Base-by-base conservation (phyloP, 2,888 invertebrate genomes). In the Allophyes oxyacanthae region DNA sequence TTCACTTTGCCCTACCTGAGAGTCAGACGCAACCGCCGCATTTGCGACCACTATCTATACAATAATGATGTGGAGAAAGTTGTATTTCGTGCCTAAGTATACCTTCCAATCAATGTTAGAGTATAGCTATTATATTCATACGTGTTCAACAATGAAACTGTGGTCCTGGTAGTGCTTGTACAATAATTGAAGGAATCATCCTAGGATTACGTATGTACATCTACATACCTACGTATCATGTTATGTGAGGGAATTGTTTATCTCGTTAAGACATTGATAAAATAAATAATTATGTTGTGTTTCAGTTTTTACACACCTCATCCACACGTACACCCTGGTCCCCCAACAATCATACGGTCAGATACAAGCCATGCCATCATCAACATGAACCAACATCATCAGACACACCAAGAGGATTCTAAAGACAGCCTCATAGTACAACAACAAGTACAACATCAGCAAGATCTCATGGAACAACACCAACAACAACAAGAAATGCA, bases 271-370 rank as follows among this genome's bases (percentile, higher is more conserved):
- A 14, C 6, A n/a, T 3, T 28, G 9, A 43, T n/a, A 49, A 30
- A 45, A 40, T 33, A 5, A 45, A 41, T n/a, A 10, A 54, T 46
- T 42, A 0, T 64, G 11, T 64, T 63, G 28, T 26, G 10, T 87
- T 88, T 28, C 88, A 94, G 94, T 85, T 94, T 94, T 82, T 94
- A 94, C 87, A 82, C 90, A 64, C 86, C 90, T 58, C 94, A 94
- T 80, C 86, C 90, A 55, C 94, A 94, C 75, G 79, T 94, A 49
- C 94, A 94, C 83, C 77, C 91, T 59, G 94, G 92, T 59, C 90
- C 92, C 82, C 90, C 92, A 53, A 85, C 93, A 67, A 90, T 94
- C 82, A 79, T 91, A 75, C 88, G 94, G 64, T 87, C 92, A 28
- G 94, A 94, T 61, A 88, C 92, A 46, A 89, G 82, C 75, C 94